Evolutionary conservation across 2,113 vertebrate species (phyloP).

Genomic region (Arenaria interpres): DNA sequence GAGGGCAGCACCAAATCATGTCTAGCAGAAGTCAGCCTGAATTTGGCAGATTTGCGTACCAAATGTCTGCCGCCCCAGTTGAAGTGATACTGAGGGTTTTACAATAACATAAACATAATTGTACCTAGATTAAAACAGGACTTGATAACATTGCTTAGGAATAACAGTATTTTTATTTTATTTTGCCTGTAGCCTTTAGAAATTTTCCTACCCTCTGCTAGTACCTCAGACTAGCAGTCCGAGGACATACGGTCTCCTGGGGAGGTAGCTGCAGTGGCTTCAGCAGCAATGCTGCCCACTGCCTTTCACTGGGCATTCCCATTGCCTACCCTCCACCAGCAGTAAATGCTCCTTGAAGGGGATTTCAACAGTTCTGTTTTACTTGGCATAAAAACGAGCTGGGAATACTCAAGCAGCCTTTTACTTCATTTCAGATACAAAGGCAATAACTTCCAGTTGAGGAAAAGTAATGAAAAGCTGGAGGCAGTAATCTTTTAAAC

Average conservation of each 20-base stretch:
- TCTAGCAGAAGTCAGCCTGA: not conserved
- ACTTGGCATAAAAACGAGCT: not conserved
- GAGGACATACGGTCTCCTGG: fast-evolving
- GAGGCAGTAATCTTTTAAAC: conserved; percentile 13
- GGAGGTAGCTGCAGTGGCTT: not conserved
- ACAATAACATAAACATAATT: not conserved
- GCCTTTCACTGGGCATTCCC: not conserved
- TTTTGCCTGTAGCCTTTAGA: not conserved
- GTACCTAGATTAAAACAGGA: not conserved
- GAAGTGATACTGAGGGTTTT: not conserved
- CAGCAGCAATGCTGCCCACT: not conserved
- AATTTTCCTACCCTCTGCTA: not conserved
- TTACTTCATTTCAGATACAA: conserved; percentile 12
- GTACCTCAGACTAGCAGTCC: too few relatives aligned
- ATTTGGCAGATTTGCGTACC: not conserved
- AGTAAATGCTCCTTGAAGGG: not conserved
- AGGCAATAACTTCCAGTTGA: not conserved
- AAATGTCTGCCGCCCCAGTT: not conserved
- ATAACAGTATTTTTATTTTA: not conserved
- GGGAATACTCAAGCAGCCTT: not conserved
- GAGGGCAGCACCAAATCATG: not conserved
- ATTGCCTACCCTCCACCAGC: not conserved
- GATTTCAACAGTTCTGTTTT: conserved; percentile 1
- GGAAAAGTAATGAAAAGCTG: conserved; percentile 7
- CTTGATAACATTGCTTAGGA: not conserved